Evolutionary conservation across 1,140 invertebrate species (phyloP), one percentile per base, ranked within the genome.

Genomic region (Helicoverpa armigera): DNA sequence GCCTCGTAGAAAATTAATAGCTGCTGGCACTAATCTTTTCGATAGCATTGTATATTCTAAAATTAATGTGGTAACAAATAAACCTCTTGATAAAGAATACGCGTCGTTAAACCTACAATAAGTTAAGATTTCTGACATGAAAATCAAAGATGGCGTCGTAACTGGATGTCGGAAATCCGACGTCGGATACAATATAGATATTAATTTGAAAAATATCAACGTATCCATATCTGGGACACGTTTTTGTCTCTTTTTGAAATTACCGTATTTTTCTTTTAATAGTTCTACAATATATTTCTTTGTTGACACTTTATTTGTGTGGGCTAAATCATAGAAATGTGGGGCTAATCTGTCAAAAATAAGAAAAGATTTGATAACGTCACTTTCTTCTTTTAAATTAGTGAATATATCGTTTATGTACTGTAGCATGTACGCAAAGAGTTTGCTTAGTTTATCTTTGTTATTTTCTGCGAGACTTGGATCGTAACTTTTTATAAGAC

Each of bases 101-200:
- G 96, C 95, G 53, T 94, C 96, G 83, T 95, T 96, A 35, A 98
- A 95, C 83, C 94, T 95, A 81, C 96, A 96, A 85, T 94, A 95
- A 5, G 95, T 93, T 81, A 99, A 94, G 82, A 99, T 97, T 91
- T 98, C 97, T 51, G 96, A 96, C 95, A 99, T 97, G 86, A 99
- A 98, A 58, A 98, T 94, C 70, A 98, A 95, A 86, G 97, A 96
- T 60, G 98, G 98, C 11, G 98, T 98, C 43, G 97, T 97, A n/a
- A 99, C 96, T 2, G 96, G 96, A 96, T 99, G 98, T 43, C 96
- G 95, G 89, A 98, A 98, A 94, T 99, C 98, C 0, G 98, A 99
- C 1, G 98, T 97, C 14, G 98, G 97, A 92, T 98, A 99, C 50
- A 99, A 87, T 14, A 97, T 90, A 14, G 96, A 96, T 18, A 97